Percentiles rank a stretch among this genome's conserved stretches.
Evolutionary conservation across 2,888 invertebrate genomes (phyloP).

Genomic region (Chloroclystis v-ata): DNA sequence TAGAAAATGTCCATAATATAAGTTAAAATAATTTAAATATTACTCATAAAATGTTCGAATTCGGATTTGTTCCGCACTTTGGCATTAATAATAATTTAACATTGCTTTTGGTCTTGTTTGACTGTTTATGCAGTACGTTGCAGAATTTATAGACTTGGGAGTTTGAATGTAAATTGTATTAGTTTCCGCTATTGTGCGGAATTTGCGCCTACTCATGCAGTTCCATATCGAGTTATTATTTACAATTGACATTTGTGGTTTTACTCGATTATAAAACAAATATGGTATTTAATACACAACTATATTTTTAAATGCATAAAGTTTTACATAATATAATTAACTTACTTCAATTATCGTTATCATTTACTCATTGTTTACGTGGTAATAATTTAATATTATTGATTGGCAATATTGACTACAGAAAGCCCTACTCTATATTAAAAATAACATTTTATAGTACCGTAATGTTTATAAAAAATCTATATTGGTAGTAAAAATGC

Average conservation of each 20-base stretch:
- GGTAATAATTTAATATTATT: too few relatives aligned
- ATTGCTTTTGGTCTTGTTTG: neutral
- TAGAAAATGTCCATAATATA: too few relatives aligned
- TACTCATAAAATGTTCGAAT: neutral
- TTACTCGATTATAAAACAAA: neutral
- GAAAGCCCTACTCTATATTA: too few relatives aligned
- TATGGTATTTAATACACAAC: too few relatives aligned
- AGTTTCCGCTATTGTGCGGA: conserved; percentile 2
- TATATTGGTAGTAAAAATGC: neutral
- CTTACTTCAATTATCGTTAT: too few relatives aligned
- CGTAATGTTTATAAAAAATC: conserved; percentile 1
- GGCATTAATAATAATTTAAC: neutral
- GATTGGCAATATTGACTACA: too few relatives aligned
- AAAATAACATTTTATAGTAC: neutral
- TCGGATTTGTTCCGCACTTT: neutral
- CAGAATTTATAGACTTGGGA: conserved; percentile 8
- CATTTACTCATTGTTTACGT: too few relatives aligned
- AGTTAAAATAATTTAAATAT: too few relatives aligned
- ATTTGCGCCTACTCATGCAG: neutral
- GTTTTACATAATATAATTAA: neutral
- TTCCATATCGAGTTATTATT: neutral
- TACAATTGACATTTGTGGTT: neutral
- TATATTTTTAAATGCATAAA: neutral
- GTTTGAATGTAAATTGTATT: neutral
- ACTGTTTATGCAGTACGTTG: conserved; percentile 1